A percentile compares a stretch with the other conserved stretches of the same genome.
Evolutionary conservation across 2,888 invertebrate species (phyloP).

Genomic region (Drosophila histrio): DNA sequence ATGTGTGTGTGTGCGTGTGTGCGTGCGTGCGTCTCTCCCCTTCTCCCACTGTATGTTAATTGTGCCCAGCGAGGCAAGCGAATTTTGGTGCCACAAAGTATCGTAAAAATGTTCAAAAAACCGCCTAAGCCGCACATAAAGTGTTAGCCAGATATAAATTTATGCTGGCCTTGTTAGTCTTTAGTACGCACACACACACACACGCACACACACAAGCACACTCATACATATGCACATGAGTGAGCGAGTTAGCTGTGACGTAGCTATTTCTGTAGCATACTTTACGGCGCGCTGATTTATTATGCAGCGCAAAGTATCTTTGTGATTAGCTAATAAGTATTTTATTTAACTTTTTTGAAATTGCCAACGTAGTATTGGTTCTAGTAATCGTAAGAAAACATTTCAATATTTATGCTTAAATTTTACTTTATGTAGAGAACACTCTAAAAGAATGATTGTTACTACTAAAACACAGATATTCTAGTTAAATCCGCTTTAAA

Average conservation of each 20-base stretch:
- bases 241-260: slow-evolving; percentile 2
- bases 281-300: slow-evolving; percentile 7
- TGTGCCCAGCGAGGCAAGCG: slow-evolving; percentile 47
- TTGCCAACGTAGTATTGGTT: neutral
- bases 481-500: neutral
- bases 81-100: slow-evolving; percentile 49
- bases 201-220: neutral
- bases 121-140: slow-evolving; percentile 58
- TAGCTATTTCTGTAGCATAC: slow-evolving; percentile 7
- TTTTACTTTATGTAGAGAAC: neutral
- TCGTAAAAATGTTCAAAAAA: slow-evolving; percentile 51
- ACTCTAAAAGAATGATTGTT: neutral
- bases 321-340: neutral
- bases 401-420: too few relatives aligned
- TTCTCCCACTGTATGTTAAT: slow-evolving; percentile 38
- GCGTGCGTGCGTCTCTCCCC: slow-evolving; percentile 4
- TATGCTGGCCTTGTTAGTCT: slow-evolving; percentile 58
- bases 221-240: neutral
- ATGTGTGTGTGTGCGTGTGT: neutral
- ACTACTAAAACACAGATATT: neutral
- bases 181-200: slow-evolving; percentile 19
- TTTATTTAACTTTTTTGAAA: neutral
- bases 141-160: slow-evolving; percentile 61
- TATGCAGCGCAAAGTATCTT: neutral
- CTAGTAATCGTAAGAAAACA: neutral